These are phyloP conservation scores for Helogale parvula DNA, from an alignment of 2,113 vertebrate genomes.

Conservation along the genomic window DNA sequence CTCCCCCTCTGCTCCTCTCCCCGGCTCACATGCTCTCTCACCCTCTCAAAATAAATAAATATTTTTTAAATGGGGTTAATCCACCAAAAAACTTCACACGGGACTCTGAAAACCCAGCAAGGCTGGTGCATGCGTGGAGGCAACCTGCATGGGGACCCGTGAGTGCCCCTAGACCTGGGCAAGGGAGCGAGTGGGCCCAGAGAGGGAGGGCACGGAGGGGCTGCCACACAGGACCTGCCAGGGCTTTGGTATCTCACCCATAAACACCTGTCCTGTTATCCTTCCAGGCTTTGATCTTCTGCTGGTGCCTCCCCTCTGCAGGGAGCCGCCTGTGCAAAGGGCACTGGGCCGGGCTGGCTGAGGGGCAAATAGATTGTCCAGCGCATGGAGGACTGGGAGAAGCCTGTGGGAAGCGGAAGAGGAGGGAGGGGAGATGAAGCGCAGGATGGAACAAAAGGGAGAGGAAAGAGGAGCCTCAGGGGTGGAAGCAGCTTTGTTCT, in stretches of 20 bases:
- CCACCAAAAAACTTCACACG: no score
- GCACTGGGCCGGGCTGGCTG: accelerated
- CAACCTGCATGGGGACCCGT: accelerated
- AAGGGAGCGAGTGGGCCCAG: not conserved
- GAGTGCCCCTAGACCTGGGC: no score
- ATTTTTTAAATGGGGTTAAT: no score
- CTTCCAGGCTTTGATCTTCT: not conserved
- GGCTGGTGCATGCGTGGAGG: accelerated
- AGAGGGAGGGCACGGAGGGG: not conserved
- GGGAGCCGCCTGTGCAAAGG: accelerated
- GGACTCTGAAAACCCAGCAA: not conserved
- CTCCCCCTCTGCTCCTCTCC: no score
- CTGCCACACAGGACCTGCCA: not conserved
- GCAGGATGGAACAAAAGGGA: not conserved
- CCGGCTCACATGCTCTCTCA: no score
- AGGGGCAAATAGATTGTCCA: not conserved
- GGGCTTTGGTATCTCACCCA: no score
- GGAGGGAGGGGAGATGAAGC: not conserved
- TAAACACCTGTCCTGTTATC: accelerated
- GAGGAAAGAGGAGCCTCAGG: not conserved
- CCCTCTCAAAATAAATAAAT: no score
- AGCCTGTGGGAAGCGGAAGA: not conserved
- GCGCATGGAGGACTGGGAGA: not conserved
- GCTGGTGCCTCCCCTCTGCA: not conserved
- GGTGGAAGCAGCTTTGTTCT: not conserved